Evolutionary conservation across 2,888 invertebrate genomes (phyloP), one percentile per base, ranked within the genome.

Genomic region (Cosmia pyralina): DNA sequence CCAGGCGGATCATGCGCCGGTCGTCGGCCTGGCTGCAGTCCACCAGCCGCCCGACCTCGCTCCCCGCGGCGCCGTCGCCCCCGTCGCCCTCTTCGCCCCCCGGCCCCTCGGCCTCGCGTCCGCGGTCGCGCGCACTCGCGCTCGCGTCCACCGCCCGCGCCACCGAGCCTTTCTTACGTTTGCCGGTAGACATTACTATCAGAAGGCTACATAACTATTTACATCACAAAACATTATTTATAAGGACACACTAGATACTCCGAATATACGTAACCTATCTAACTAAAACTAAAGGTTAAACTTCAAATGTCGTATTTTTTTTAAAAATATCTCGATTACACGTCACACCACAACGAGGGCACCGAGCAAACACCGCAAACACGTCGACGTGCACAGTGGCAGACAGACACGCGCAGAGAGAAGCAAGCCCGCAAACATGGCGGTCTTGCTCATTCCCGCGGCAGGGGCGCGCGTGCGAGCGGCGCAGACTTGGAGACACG

Each of bases 21-120:
- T 96, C 96, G 87, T 95, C 96, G 57, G 95, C 95, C 91, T 95
- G 94, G 85, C 90, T 90, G 75, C 89, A 91, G 89, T 95, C 94
- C 89, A 95, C 93, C 87, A 93, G 89, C 79, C 93, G 91, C 66
- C 95, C 95, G 86, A 94, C 91, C 82, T 88, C 92, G 53, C 41
- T 69, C 72, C 28, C 80, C 11, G 58, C 78, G 52, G 11, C 75
- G 72, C 44, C 75, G 53, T 58, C 63, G 68, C 53, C 73, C 67
- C 60, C 75, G 65, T 46, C 70, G 50, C 48, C 71, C 6, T 48
- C 53, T 2, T 6, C 22, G 53, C 70, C 19, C 22, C 62, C 72
- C 75, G 66, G 48, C 62, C 71, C 41, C 69, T 64, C 69, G 59
- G 62, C 77, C 64, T 34, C 68, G 41, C 74, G 53, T 41, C 76